These are phyloP conservation scores for Acrocera orbiculus DNA, from an alignment of 2,888 invertebrate species.

Conservation along the genomic window DNA sequence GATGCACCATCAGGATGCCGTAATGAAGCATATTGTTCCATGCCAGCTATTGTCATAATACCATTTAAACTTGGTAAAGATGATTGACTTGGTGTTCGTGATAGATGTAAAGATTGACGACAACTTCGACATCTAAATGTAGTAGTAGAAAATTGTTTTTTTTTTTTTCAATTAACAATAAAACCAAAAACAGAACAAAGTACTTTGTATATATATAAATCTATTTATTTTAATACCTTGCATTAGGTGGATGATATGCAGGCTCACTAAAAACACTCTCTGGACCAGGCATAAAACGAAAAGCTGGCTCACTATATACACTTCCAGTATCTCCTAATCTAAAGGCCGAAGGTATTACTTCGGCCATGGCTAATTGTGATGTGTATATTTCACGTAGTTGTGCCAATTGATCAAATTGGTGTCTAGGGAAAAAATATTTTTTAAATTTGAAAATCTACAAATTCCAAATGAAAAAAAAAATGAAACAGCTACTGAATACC, in stretches of 20 bases:
- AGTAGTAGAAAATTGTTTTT: too few species aligned
- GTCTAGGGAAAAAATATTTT: constrained; percentile 15
- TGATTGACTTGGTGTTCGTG: constrained; percentile 30
- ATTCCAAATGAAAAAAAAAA: too few species aligned
- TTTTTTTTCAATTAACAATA: too few species aligned
- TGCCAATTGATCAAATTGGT: constrained; percentile 62
- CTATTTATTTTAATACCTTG: constrained; percentile 22
- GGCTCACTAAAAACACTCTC: constrained; percentile 79
- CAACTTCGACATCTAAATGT: constrained; percentile 12
- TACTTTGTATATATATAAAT: too few species aligned
- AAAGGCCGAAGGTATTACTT: constrained; percentile 45
- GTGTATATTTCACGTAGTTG: constrained; percentile 66
- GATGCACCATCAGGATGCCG: constrained; percentile 86
- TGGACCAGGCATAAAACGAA: constrained; percentile 35
- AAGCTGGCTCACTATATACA: constrained; percentile 32
- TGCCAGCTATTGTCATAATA: constrained; percentile 41
- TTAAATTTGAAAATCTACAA: too few species aligned
- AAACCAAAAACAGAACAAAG: too few species aligned
- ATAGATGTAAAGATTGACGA: constrained; percentile 19
- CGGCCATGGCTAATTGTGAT: constrained; percentile 58
- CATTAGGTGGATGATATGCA: constrained; percentile 43
- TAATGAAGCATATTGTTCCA: constrained; percentile 48
- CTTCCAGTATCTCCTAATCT: constrained; percentile 32
- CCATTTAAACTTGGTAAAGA: constrained; percentile 41
- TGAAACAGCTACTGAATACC: constrained; percentile 16